A percentile compares a stretch with the other conserved stretches of the same genome.
Conservation (phyloP, 2,797 vertebrate species). For the Amphiprion clarkii region DNA sequence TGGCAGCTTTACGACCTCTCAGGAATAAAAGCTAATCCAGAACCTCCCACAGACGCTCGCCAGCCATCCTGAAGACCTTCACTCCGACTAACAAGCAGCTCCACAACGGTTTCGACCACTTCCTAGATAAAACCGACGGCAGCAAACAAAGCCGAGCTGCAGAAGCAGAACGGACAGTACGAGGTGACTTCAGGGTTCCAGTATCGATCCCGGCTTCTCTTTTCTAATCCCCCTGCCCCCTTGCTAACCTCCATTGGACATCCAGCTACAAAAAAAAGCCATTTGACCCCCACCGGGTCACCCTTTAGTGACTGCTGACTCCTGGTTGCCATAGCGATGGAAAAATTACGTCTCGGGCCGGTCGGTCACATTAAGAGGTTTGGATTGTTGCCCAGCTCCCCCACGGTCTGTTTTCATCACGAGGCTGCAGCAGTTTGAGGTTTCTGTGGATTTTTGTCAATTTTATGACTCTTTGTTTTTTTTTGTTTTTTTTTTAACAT, state of each 20-base stretch:
- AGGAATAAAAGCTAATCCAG: conserved; percentile 78
- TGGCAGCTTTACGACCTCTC: conserved; percentile 82
- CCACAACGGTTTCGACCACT: conserved; percentile 36
- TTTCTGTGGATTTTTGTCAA: conserved; percentile 29
- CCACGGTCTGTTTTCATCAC: conserved; percentile 36
- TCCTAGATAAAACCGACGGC: conserved; percentile 32
- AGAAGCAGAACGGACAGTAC: not conserved
- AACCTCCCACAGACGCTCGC: conserved; percentile 65
- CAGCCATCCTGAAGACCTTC: conserved; percentile 49
- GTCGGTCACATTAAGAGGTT: conserved; percentile 53
- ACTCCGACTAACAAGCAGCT: conserved; percentile 26
- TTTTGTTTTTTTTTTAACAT: not conserved
- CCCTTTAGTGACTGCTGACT: conserved; percentile 74
- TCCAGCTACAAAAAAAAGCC: conserved; percentile 73
- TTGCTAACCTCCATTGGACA: conserved; percentile 75
- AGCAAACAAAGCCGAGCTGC: not conserved
- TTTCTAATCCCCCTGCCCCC: conserved; percentile 69
- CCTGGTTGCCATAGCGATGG: conserved; percentile 78
- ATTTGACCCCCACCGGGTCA: conserved; percentile 80
- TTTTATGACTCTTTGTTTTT: not conserved
- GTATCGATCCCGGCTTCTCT: conserved; percentile 72
- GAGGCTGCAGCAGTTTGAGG: not conserved
- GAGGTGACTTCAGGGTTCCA: conserved; percentile 52
- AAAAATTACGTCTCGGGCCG: conserved; percentile 64
- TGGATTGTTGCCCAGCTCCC: conserved; percentile 47